These are phyloP conservation scores for Drosophila algonquin DNA, from an alignment of 2,888 invertebrate species.

Conservation along the genomic window DNA sequence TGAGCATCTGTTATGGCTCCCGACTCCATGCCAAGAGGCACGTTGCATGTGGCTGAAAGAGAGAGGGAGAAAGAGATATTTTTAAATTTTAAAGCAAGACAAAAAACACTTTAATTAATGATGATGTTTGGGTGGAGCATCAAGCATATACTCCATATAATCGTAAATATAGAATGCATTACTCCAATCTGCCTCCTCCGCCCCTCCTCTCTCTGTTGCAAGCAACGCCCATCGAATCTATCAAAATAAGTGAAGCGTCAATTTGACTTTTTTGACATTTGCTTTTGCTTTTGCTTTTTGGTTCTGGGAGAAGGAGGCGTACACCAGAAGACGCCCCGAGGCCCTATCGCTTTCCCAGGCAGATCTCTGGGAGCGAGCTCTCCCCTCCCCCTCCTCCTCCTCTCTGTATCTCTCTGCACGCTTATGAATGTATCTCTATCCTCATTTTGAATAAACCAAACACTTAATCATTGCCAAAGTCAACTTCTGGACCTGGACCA, in stretches of 20 bases:
- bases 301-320: neutral
- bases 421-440: neutral
- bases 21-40: slow-evolving; percentile 92
- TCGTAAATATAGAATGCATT: slow-evolving; percentile 50
- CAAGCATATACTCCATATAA: slow-evolving; percentile 29
- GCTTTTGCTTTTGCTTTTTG: neutral
- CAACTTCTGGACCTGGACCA: slow-evolving; percentile 38
- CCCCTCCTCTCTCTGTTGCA: neutral
- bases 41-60: slow-evolving; percentile 88
- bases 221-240: slow-evolving; percentile 71
- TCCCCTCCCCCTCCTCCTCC: too few species aligned
- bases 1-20: slow-evolving; percentile 90
- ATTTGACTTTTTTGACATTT: slow-evolving; percentile 67
- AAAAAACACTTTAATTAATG: slow-evolving; percentile 54
- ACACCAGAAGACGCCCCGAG: neutral
- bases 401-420: neutral
- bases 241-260: slow-evolving; percentile 79
- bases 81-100: slow-evolving; percentile 21
- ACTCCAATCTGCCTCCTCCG: neutral
- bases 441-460: slow-evolving; percentile 44
- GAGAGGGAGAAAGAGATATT: slow-evolving; percentile 18
- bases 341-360: slow-evolving; percentile 44
- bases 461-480: slow-evolving; percentile 74
- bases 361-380: slow-evolving; percentile 2
- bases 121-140: slow-evolving; percentile 20